Conservation (phyloP, 2,113 vertebrate genomes). For the Ammospiza nelsoni region DNA sequence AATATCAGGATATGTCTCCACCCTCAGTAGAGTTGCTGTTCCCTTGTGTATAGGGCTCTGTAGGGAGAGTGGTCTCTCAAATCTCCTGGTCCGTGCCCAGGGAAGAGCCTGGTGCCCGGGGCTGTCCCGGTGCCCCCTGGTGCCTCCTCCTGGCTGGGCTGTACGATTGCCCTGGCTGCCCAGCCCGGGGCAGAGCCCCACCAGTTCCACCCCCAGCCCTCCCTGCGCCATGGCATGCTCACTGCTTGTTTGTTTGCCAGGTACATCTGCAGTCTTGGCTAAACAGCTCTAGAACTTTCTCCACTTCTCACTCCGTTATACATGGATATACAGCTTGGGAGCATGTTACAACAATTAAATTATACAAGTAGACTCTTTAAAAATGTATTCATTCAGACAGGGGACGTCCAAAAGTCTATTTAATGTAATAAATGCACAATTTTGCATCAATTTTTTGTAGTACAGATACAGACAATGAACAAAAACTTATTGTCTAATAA, state of each 20-base stretch:
- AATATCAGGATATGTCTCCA: neutral
- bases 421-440: neutral
- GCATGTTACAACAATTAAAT: neutral
- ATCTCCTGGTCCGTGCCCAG: neutral
- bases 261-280: neutral
- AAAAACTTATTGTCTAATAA: neutral
- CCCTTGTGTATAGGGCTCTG: neutral
- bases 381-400: neutral
- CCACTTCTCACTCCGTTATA: neutral
- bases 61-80: neutral
- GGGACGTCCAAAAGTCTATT: neutral
- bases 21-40: neutral
- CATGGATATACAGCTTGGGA: neutral
- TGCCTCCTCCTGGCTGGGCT: neutral
- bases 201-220: neutral
- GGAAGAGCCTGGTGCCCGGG: fast-evolving
- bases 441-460: neutral
- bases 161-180: neutral
- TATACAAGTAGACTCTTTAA: neutral
- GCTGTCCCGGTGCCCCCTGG: neutral
- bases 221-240: neutral
- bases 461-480: neutral
- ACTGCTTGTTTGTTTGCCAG: neutral
- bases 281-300: neutral
- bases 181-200: fast-evolving